phyloP scores from a whole-genome alignment of 92 coral and sea anemone genomes.

The Plumapathes pennacea region DNA sequence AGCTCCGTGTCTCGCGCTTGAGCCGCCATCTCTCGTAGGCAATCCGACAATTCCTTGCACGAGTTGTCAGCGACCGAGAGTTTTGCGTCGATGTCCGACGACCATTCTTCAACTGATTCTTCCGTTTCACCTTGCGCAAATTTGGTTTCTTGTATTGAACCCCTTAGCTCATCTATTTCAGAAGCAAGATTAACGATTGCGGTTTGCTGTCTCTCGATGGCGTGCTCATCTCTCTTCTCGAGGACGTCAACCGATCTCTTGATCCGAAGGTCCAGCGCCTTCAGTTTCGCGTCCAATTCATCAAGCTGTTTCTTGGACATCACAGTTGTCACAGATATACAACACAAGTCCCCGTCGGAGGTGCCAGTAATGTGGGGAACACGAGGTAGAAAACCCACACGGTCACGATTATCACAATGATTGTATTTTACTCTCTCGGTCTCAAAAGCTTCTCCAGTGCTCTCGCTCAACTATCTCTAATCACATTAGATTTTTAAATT shows the following conservation, averaged over 20 bases:
- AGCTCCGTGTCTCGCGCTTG: conserved; percentile 1
- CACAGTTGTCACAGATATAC: neutral
- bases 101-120: conserved; percentile 8
- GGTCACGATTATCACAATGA: too few relatives aligned
- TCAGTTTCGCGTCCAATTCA: conserved; percentile 22
- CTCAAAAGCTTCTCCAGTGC: too few relatives aligned
- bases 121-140: conserved; percentile 23
- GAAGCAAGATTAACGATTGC: conserved; percentile 4
- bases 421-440: too few relatives aligned
- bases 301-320: conserved; percentile 20
- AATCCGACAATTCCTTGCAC: neutral
- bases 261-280: conserved; percentile 11
- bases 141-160: conserved; percentile 18
- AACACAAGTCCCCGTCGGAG: conserved; percentile 21
- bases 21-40: neutral
- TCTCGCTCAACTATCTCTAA: too few relatives aligned
- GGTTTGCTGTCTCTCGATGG: conserved; percentile 9
- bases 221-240: conserved; percentile 9
- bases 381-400: too few relatives aligned
- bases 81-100: conserved; percentile 7
- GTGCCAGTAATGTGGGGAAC: conserved; percentile 33
- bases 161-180: conserved; percentile 18
- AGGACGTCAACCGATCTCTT: neutral
- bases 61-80: conserved; percentile 13
- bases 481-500: too few relatives aligned